Percentiles rank a stretch among this genome's conserved stretches.
Conservation (phyloP, 1,140 invertebrate species). For the Trachymyrmex cornetzi region DNA sequence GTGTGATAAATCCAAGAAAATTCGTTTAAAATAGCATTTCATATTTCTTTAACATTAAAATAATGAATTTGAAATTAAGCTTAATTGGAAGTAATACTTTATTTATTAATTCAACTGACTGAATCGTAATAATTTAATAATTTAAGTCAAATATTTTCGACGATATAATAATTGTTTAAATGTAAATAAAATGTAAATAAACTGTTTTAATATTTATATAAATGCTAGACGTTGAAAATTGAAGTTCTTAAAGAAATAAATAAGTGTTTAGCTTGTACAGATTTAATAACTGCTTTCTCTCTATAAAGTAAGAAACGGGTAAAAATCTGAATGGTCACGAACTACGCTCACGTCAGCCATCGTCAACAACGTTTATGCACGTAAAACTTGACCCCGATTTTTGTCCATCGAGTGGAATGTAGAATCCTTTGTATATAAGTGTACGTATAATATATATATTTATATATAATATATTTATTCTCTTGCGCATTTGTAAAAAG, state of each 20-base stretch:
- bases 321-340: slow-evolving; percentile 31
- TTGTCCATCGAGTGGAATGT: slow-evolving; percentile 81
- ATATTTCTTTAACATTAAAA: background rate
- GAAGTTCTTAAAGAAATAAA: background rate
- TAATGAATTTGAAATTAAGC: background rate
- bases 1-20: background rate
- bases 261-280: background rate
- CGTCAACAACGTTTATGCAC: slow-evolving; percentile 28
- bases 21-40: background rate
- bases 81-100: background rate
- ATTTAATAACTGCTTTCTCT: background rate
- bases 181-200: slow-evolving; percentile 16
- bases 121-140: slow-evolving; percentile 15
- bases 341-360: slow-evolving; percentile 23
- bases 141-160: background rate
- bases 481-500: slow-evolving; percentile 84
- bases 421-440: slow-evolving; percentile 72
- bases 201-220: background rate
- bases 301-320: background rate
- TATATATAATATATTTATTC: slow-evolving; percentile 77
- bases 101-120: background rate
- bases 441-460: slow-evolving; percentile 66
- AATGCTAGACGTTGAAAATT: background rate
- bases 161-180: background rate
- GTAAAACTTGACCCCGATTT: slow-evolving; percentile 53